These are phyloP conservation scores for Leucopternis melanops DNA, from an alignment of 2,113 vertebrate genomes.

Conservation along the genomic window DNA sequence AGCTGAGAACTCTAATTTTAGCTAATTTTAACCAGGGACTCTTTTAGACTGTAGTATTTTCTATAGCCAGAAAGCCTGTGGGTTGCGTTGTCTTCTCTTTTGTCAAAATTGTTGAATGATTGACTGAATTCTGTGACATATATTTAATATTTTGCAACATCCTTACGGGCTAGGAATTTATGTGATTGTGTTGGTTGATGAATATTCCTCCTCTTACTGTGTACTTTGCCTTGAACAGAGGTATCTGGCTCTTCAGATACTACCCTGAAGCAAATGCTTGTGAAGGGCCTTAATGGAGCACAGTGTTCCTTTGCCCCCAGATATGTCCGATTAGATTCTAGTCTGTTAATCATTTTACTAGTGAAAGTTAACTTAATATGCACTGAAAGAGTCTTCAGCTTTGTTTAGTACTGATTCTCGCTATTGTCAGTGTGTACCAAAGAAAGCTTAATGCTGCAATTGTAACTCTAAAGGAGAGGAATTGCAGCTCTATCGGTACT, in stretches of 20 bases:
- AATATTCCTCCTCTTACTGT: background rate
- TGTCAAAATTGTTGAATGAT: background rate
- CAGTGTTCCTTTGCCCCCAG: background rate
- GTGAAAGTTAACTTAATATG: background rate
- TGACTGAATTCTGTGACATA: constrained; percentile 30
- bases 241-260: background rate
- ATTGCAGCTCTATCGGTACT: background rate
- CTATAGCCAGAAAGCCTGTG: background rate
- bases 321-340: background rate
- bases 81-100: constrained; percentile 1
- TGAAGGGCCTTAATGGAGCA: background rate
- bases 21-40: background rate
- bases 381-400: background rate
- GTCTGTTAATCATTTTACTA: background rate
- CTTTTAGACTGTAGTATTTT: background rate
- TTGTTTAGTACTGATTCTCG: background rate
- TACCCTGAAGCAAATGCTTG: background rate
- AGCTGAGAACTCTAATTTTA: background rate
- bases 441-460: background rate
- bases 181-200: background rate
- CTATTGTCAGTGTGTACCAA: background rate
- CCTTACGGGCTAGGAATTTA: background rate
- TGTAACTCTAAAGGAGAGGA: background rate
- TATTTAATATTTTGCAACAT: constrained; percentile 18
- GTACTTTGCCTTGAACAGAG: background rate